Conservation (phyloP, 2,888 invertebrate genomes). For the Hedychridium roseum region DNA sequence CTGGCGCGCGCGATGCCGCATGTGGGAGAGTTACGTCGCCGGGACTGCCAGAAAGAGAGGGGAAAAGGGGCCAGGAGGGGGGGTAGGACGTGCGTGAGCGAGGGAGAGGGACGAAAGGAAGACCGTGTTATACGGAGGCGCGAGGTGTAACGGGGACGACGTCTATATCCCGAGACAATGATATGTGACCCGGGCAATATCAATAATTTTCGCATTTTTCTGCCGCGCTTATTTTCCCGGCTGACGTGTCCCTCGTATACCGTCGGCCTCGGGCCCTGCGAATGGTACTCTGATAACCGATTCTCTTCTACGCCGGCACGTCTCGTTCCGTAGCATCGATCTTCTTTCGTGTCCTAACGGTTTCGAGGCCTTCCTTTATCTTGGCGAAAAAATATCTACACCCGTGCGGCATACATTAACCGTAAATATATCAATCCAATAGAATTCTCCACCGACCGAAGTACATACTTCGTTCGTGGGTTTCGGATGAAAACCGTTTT, state of each 20-base stretch:
- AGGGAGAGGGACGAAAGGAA: conserved; percentile 18
- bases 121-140: conserved; percentile 46
- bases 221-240: conserved; percentile 38
- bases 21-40: conserved; percentile 34
- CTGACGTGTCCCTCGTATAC: conserved; percentile 28
- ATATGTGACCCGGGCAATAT: conserved; percentile 63
- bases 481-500: too few relatives aligned
- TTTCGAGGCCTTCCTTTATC: too few relatives aligned
- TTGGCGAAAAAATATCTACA: too few relatives aligned
- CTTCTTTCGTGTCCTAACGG: too few relatives aligned
- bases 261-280: conserved; percentile 25
- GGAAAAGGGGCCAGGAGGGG: conserved; percentile 1
- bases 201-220: conserved; percentile 64
- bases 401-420: too few relatives aligned
- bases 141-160: conserved; percentile 20
- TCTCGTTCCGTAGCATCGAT: background rate
- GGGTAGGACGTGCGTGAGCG: background rate
- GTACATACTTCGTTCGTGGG: too few relatives aligned
- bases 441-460: too few relatives aligned
- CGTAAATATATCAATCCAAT: too few relatives aligned
- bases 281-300: conserved; percentile 35
- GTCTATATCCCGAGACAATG: conserved; percentile 63
- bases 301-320: conserved; percentile 11
- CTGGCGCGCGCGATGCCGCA: conserved; percentile 29
- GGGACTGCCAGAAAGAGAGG: conserved; percentile 10